A percentile compares a stretch with the other conserved stretches of the same genome.
These are phyloP conservation scores for Genyomyrus donnyi DNA, from an alignment of 2,113 vertebrate species.

Conservation along the genomic window DNA sequence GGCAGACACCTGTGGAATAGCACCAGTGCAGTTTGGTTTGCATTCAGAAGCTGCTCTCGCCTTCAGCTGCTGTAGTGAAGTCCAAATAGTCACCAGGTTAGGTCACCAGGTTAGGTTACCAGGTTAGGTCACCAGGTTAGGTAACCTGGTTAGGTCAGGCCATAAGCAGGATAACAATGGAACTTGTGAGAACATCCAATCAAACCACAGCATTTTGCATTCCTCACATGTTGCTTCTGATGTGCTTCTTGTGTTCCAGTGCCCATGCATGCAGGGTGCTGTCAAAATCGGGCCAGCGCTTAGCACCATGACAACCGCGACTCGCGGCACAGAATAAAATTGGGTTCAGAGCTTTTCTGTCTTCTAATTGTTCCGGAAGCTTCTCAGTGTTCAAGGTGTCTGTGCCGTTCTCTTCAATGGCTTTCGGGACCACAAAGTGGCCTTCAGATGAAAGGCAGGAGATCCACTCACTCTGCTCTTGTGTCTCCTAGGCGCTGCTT, in stretches of 20 bases:
- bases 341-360: constrained; percentile 8
- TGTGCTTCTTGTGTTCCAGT: neutral
- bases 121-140: too few species aligned
- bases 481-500: constrained; percentile 66
- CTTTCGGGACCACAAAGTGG: constrained; percentile 18
- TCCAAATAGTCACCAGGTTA: neutral
- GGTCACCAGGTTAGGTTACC: neutral
- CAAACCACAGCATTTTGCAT: neutral
- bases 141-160: neutral
- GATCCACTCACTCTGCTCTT: constrained; percentile 45
- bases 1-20: neutral
- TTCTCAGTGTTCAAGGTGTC: constrained; percentile 31
- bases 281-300: neutral
- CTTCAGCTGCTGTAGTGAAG: neutral
- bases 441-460: constrained; percentile 31
- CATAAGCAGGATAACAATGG: neutral
- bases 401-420: neutral
- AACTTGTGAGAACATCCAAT: neutral
- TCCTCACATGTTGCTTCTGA: neutral
- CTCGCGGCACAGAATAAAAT: neutral
- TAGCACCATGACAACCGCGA: constrained; percentile 19
- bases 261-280: neutral
- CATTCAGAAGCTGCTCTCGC: neutral
- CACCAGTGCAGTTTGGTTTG: neutral
- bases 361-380: constrained; percentile 3